Evolutionary conservation across 2,113 vertebrate species (phyloP).

Genomic region (Ascaphus truei): DNA sequence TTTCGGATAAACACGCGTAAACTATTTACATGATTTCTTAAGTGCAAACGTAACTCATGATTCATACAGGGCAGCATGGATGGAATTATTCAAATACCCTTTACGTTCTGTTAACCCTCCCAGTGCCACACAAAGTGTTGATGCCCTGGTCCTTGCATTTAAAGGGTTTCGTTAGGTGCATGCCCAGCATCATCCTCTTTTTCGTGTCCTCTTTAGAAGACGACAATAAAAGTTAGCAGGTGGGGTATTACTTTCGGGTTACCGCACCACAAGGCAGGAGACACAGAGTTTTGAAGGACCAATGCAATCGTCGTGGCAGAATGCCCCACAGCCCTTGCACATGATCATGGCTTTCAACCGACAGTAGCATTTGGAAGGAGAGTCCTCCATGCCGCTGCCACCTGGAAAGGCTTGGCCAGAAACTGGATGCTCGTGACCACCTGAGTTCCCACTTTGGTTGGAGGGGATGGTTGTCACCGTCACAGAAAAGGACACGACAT

Average conservation of each 20-base stretch:
- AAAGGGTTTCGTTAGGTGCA: too few species aligned
- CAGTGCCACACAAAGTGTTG: too few species aligned
- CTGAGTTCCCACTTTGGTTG: slow-evolving; percentile 57
- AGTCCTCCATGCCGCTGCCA: slow-evolving; percentile 69
- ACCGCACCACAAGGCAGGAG: slow-evolving; percentile 94
- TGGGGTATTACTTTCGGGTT: slow-evolving; percentile 29
- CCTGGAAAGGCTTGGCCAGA: slow-evolving; percentile 80
- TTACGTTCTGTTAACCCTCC: too few species aligned
- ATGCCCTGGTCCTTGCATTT: too few species aligned
- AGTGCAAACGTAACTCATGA: slow-evolving; percentile 90
- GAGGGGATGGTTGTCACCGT: slow-evolving; percentile 92
- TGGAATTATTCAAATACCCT: too few species aligned
- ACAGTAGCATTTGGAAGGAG: slow-evolving; percentile 93
- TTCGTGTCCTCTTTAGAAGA: background rate
- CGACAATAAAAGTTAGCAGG: too few species aligned
- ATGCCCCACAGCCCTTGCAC: slow-evolving; percentile 95
- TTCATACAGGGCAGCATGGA: slow-evolving; percentile 59
- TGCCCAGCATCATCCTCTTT: too few species aligned
- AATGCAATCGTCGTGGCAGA: slow-evolving; percentile 97
- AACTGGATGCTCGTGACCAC: slow-evolving; percentile 64
- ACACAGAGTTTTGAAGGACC: slow-evolving; percentile 96
- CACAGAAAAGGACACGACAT: slow-evolving; percentile 96
- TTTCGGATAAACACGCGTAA: slow-evolving; percentile 40
- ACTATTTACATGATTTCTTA: slow-evolving; percentile 75
- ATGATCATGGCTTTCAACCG: slow-evolving; percentile 98